phyloP scores from a whole-genome alignment of 2,113 vertebrate genomes.

The Phylloscopus whistleri region DNA sequence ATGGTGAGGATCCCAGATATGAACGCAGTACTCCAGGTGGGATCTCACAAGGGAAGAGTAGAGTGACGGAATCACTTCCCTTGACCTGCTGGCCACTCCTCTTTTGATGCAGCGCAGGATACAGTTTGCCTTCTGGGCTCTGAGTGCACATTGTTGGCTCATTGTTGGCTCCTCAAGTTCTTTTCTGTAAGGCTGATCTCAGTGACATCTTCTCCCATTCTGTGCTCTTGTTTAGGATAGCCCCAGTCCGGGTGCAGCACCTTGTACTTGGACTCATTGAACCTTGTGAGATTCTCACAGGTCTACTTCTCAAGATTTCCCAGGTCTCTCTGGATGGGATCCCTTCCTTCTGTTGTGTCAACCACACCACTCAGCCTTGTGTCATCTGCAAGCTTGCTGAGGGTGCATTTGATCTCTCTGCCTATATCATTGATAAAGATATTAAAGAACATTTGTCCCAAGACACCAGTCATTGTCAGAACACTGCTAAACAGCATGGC shows the following conservation, averaged over 20 bases:
- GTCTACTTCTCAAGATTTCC: background rate
- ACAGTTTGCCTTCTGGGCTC: background rate
- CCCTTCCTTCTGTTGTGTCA: background rate
- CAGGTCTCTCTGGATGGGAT: background rate
- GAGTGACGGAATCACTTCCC: background rate
- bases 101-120: background rate
- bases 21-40: background rate
- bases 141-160: background rate
- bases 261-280: background rate
- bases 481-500: background rate
- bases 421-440: background rate
- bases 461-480: background rate
- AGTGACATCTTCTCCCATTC: background rate
- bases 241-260: background rate
- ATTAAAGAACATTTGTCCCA: background rate
- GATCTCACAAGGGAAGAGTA: background rate
- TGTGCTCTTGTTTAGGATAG: no score
- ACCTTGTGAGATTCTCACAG: background rate
- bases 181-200: background rate
- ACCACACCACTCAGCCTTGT: accelerated
- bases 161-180: no score
- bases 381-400: background rate
- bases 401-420: background rate
- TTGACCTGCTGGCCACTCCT: background rate
- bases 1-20: background rate